Conservation (phyloP, 2,888 invertebrate species). For the Carabus problematicus region DNA sequence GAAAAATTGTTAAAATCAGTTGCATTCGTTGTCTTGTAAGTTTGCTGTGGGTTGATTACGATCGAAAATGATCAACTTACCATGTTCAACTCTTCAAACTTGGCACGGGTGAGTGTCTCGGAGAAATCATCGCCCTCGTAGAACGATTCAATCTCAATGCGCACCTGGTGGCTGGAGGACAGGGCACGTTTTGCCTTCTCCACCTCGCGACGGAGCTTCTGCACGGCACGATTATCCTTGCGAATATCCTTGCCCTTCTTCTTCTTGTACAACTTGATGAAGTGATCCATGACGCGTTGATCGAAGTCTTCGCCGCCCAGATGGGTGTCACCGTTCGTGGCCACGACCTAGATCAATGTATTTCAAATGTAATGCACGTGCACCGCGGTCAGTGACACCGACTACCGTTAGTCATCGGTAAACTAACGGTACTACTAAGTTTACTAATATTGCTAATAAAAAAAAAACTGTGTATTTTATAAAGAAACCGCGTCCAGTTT, state of each 20-base stretch:
- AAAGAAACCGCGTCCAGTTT: too few species aligned
- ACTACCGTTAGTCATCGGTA: too few species aligned
- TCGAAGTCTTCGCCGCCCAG: slow-evolving; percentile 99
- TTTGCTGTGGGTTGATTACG: too few species aligned
- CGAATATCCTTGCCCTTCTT: slow-evolving; percentile 98
- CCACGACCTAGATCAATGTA: slow-evolving; percentile 63
- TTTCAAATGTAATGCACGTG: background rate
- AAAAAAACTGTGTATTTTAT: too few species aligned
- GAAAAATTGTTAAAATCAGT: background rate
- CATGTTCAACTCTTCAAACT: slow-evolving; percentile 98
- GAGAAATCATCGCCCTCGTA: slow-evolving; percentile 98
- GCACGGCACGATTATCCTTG: slow-evolving; percentile 92
- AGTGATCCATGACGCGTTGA: slow-evolving; percentile 98
- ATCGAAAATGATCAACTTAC: slow-evolving; percentile 53
- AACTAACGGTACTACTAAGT: too few species aligned
- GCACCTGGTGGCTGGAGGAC: slow-evolving; percentile 93
- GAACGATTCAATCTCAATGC: slow-evolving; percentile 98
- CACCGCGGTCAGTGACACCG: too few species aligned
- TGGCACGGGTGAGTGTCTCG: slow-evolving; percentile 96
- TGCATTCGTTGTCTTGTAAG: too few species aligned
- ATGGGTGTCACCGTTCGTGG: slow-evolving; percentile 96
- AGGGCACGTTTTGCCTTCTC: slow-evolving; percentile 97
- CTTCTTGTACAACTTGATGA: slow-evolving; percentile 96
- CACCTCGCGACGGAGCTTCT: slow-evolving; percentile 95
- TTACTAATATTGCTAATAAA: too few species aligned